Conservation (phyloP, 1,140 invertebrate species). For the Leptonema lineaticorne region DNA sequence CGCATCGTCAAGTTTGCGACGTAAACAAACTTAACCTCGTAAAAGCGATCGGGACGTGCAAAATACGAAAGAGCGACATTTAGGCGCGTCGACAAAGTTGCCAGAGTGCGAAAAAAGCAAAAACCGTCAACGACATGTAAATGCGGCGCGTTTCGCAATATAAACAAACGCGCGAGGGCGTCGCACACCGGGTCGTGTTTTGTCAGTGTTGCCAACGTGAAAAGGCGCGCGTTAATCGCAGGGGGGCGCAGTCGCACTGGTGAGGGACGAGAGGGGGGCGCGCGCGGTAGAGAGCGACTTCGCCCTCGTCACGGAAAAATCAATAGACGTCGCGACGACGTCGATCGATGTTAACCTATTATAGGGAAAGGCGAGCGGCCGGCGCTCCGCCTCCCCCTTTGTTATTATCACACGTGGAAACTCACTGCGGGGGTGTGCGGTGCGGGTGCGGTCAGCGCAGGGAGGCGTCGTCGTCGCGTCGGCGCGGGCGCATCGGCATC, state of each 20-base stretch:
- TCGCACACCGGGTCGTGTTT: neutral
- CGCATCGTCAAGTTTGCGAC: too few relatives aligned
- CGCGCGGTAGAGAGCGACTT: neutral
- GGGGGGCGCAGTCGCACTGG: neutral
- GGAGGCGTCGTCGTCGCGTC: neutral
- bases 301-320: neutral
- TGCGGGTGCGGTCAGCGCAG: neutral
- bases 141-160: neutral
- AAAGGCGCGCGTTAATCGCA: slow-evolving; percentile 11
- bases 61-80: too few relatives aligned
- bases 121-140: neutral
- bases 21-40: too few relatives aligned
- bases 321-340: slow-evolving; percentile 17
- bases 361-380: neutral
- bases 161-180: neutral
- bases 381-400: neutral
- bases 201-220: slow-evolving; percentile 27
- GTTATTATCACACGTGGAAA: too few relatives aligned
- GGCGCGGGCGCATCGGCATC: neutral
- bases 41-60: too few relatives aligned
- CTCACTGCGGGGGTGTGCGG: neutral
- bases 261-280: slow-evolving; percentile 1
- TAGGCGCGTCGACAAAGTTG: neutral
- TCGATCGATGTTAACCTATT: slow-evolving; percentile 8
- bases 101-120: neutral